Base-by-base conservation (phyloP, 2,888 invertebrate species). In the Coelinius sp. region DNA sequence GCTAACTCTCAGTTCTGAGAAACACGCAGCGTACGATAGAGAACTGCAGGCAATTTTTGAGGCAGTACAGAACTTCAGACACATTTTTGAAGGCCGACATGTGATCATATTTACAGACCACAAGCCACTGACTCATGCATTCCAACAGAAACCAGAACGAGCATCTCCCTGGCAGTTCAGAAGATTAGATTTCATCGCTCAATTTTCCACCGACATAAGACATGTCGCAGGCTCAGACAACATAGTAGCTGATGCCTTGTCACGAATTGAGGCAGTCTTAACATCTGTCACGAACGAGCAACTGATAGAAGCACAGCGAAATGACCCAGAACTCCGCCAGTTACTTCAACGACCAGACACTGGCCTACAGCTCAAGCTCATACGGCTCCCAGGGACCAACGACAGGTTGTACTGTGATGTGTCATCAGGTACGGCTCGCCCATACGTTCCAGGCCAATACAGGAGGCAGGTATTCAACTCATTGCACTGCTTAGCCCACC, bases 21-120 rank as follows among this genome's bases (percentile, higher is more conserved):
- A 27, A 53, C 2, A 25, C n/a, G 0, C 76, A 22, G 73, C 79
- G 1, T 79, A 79, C 62, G 76, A 80, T 44, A 14, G 76, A 8
- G 76, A 73, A 69, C 12, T 70, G 0, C 46, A 49, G 5, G 70
- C 70, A 1, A 49, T 75, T 1, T 68, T 38, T 17, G 35, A 65
- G n/a, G 41, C 59, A 4, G 8, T 75, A 0, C 64, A 66, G 38
- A 63, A 68, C n/a, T 73, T 75, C 12, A 17, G 14, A 1, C 46
- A 24, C 17, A 14, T 59, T 12, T 24, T 75, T 0, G 75, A 75
- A 44, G 72, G 68, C 3, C 62, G 71, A 1, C 56, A 68, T 0
- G 14, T 75, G 0, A 35, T 27, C 0, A 71, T 71, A 1, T 22
- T 22, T 14, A 71, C 74, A 2, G 71, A 74, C 27, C 71, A 71